These are phyloP conservation scores for Prunella himalayana DNA, from an alignment of 2,113 vertebrate species.

Conservation along the genomic window DNA sequence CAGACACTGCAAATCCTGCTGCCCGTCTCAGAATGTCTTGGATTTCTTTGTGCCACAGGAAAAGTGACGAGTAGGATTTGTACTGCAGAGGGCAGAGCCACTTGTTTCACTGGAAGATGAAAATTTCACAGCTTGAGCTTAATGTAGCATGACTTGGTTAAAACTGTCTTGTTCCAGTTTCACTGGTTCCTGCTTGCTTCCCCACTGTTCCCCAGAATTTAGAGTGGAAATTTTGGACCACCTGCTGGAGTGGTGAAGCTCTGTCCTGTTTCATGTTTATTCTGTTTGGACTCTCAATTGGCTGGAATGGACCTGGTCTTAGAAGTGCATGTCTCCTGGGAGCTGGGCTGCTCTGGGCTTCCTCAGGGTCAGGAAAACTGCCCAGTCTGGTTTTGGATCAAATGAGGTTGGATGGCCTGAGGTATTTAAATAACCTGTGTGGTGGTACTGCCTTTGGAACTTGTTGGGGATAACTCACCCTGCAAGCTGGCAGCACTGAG, in stretches of 20 bases:
- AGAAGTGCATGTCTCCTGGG: neutral
- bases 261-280: neutral
- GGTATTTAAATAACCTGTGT: neutral
- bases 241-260: neutral
- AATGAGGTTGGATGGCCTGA: neutral
- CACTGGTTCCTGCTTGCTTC: neutral
- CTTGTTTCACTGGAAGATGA: neutral
- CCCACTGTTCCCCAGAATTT: neutral
- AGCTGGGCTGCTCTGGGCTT: neutral
- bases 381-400: neutral
- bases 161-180: neutral
- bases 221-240: neutral
- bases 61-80: neutral
- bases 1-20: neutral
- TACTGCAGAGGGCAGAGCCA: neutral
- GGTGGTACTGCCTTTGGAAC: neutral
- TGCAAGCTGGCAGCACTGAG: neutral
- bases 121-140: neutral
- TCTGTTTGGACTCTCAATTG: neutral
- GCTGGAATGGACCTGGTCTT: neutral
- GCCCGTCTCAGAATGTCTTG: neutral
- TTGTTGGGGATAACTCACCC: neutral
- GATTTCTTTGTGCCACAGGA: neutral
- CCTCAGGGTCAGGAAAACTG: neutral
- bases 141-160: neutral